These are phyloP conservation scores for Pseudomyrmex dendroicus DNA, from an alignment of 1,140 invertebrate genomes.

Conservation along the genomic window DNA sequence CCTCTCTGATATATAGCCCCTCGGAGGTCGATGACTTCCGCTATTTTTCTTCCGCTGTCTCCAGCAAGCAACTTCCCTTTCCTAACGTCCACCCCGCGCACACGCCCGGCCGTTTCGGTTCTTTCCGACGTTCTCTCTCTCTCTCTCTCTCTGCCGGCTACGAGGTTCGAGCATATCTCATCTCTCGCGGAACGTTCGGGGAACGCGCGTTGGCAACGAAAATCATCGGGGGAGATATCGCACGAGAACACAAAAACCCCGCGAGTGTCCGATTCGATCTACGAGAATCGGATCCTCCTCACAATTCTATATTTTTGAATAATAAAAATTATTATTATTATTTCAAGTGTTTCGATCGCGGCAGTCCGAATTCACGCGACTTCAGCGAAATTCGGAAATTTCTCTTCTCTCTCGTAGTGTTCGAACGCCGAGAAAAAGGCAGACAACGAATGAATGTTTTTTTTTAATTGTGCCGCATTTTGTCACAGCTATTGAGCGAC, in stretches of 20 bases:
- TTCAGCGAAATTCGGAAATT: background rate
- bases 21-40: constrained; percentile 91
- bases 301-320: background rate
- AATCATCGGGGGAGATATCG: constrained; percentile 49
- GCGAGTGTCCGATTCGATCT: background rate
- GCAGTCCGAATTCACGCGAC: background rate
- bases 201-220: constrained; percentile 53
- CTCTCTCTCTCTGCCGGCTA: constrained; percentile 50
- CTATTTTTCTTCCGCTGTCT: constrained; percentile 90
- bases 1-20: constrained; percentile 89
- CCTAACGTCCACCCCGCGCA: constrained; percentile 78
- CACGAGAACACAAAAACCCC: background rate
- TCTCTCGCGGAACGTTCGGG: constrained; percentile 40
- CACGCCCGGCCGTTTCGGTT: constrained; percentile 65
- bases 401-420: too few species aligned
- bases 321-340: background rate
- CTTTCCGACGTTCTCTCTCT: constrained; percentile 69
- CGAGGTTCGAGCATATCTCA: constrained; percentile 52
- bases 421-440: background rate
- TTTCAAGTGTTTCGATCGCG: background rate
- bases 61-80: constrained; percentile 85
- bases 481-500: constrained; percentile 6
- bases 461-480: constrained; percentile 10
- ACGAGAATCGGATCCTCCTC: too few species aligned
- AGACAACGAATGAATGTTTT: constrained; percentile 8